Evolutionary conservation across 2,113 vertebrate genomes (phyloP), one percentile per base, ranked within the genome.

Genomic region (Xiphophorus couchianus): DNA sequence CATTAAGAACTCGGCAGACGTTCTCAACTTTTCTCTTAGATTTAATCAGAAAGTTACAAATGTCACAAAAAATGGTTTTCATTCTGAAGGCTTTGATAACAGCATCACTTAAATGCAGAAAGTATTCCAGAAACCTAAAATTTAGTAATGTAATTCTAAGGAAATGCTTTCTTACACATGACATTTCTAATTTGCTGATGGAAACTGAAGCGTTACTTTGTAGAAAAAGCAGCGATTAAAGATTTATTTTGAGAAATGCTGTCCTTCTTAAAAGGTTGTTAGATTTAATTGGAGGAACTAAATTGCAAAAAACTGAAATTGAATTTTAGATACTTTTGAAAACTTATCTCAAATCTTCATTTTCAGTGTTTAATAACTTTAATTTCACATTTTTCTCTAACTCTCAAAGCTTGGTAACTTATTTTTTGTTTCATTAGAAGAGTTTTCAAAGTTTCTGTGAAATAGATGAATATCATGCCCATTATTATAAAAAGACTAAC

Each of bases 251-350:
- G 15, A 33, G 28, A 62, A 76, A 81, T 31, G 72, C 35, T 66
- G 72, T 86, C 51, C 73, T 75, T 75, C 30, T 69, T 31, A 75
- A 81, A 80, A 42, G 74, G 29, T 30, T 63, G 62, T 63, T 81
- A 60, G 28, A 6, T 65, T 51, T 39, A 66, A 81, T 37, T 66
- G 74, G 77, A 35, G 9, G 15, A 72, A 77, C 77, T 77, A 81
- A 74, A 74, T 33, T 17, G 33, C 9, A 58, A 27, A 22, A 71
- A 60, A 44, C 4, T 58, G 64, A 66, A 27, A 37, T 54, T 35
- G 51, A 69, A 66, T 73, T 37, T 51, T 68, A 78, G 75, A 61
- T 33, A n/a, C 13, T 4, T 62, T 13, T 39, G 42, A 44, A 12
- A 44, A 44, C 2, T 15, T 44, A 14, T 15, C 42, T 15, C 42